Conservation (phyloP, 2,888 invertebrate species). For the Eupithecia inturbata region DNA sequence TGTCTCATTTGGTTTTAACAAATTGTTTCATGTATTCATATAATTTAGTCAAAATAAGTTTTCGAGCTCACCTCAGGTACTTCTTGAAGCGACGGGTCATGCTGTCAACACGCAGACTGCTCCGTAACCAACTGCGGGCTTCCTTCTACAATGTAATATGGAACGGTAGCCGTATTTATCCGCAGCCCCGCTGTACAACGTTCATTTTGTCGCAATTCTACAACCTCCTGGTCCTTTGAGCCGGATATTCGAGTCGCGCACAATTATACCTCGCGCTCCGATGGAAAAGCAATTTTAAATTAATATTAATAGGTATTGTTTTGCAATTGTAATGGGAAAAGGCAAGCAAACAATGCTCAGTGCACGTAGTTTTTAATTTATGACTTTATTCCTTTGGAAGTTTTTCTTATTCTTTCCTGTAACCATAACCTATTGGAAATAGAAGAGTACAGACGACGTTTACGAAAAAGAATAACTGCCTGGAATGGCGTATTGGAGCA, state of each 20-base stretch:
- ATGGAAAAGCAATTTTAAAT: slow-evolving; percentile 37
- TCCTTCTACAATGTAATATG: background rate
- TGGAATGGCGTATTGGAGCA: slow-evolving; percentile 4
- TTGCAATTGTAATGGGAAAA: slow-evolving; percentile 25
- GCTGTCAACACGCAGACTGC: background rate
- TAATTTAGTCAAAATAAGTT: background rate
- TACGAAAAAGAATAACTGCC: slow-evolving; percentile 7
- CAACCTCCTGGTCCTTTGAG: slow-evolving; percentile 37
- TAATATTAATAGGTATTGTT: slow-evolving; percentile 40
- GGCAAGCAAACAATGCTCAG: slow-evolving; percentile 22
- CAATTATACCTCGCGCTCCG: slow-evolving; percentile 35
- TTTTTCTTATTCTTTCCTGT: slow-evolving; percentile 12
- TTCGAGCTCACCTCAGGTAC: background rate
- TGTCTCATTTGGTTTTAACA: background rate
- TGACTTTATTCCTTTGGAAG: slow-evolving; percentile 7
- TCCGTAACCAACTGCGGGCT: background rate
- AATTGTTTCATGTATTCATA: too few relatives aligned
- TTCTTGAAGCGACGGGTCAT: background rate
- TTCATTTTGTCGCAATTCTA: slow-evolving; percentile 29
- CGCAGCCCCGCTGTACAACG: slow-evolving; percentile 2
- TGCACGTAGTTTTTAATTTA: slow-evolving; percentile 29
- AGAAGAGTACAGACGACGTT: background rate
- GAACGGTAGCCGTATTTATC: background rate
- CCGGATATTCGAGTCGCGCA: slow-evolving; percentile 32
- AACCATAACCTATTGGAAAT: slow-evolving; percentile 3